A percentile compares a stretch with the other conserved stretches of the same genome.
Conservation (phyloP, 64 coral and sea anemone species). For the Pocillopora verrucosa region DNA sequence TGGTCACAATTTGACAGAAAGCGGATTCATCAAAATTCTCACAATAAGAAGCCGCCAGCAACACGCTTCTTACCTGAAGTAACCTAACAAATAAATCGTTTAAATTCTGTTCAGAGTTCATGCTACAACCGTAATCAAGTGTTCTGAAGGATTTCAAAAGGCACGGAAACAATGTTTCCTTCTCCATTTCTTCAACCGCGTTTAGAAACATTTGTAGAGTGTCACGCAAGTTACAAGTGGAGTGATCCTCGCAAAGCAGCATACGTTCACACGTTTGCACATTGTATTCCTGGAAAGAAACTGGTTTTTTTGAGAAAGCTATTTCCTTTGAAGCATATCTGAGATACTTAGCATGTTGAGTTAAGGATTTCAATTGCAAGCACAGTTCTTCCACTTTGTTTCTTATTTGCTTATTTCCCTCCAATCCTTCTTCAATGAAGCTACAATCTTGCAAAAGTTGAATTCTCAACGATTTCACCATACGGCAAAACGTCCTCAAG, state of each 20-base stretch:
- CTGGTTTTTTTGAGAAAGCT: slow-evolving; percentile 8
- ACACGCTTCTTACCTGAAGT: not conserved
- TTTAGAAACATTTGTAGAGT: slow-evolving; percentile 4
- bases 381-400: not conserved
- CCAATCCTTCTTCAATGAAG: not conserved
- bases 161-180: slow-evolving; percentile 10
- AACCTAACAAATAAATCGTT: not conserved
- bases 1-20: not conserved
- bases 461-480: not conserved
- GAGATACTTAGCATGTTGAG: not conserved
- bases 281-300: slow-evolving; percentile 27
- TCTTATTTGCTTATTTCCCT: not conserved
- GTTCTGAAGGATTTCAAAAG: slow-evolving; percentile 18
- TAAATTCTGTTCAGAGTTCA: slow-evolving; percentile 2
- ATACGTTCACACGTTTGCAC: not conserved
- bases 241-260: slow-evolving; percentile 12
- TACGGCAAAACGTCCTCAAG: slow-evolving; percentile 18
- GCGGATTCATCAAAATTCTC: not conserved
- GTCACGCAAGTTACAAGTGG: not conserved
- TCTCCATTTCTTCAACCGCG: not conserved
- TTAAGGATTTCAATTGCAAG: not conserved
- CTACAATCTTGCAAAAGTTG: slow-evolving; percentile 1
- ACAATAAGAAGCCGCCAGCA: not conserved
- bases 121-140: slow-evolving; percentile 2
- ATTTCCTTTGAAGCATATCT: slow-evolving; percentile 20